Base-by-base conservation (phyloP, 2,888 invertebrate genomes). In the Tricholauxania praeusta region DNA sequence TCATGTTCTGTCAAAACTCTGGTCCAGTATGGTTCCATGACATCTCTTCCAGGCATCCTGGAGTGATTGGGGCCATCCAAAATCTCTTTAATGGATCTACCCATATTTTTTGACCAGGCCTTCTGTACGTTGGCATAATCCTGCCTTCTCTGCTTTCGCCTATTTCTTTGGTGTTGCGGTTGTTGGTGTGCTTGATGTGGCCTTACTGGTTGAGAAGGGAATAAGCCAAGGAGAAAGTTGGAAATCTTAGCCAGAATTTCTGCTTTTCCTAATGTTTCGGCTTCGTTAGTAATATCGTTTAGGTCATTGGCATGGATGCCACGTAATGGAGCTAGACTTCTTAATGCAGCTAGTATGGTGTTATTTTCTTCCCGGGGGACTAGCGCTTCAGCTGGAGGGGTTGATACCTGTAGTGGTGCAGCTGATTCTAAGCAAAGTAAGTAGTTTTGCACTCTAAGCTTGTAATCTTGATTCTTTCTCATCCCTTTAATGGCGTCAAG, bases 401-500 rank as follows among this genome's bases (percentile, higher is more conserved):
- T 32, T 32, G 32, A 39, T 39, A 8, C 39, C 39, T 39, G 39
- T 3, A 10, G 5, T 39, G 39, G 2, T 39, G 39, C 39, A 8
- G 39, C 39, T 39, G 39, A 39, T 39, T 2, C 5, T 39, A 39
- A 8, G 7, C 8, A 5, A 1, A 3, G 39, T 22, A 32, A 12
- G 15, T 8, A 53, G 1, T 12, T 12, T 12, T 28, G 66, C 28
- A 52, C 55, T 3, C 17, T 39, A 1, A 19, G 52, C 70, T 49
- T 59, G 17, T 70, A 70, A 17, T 14, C 49, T 17, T 1, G 22
- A 3, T 22, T 32, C 8, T 15, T 59, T 3, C 70, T 48, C 39
- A 48, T 48, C 51, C 60, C 60, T 15, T 70, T 70, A 19, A 70
- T 70, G 49, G 60, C 70, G 15, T 70, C 59, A 1, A 19, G 15